Base-by-base conservation (phyloP, 2,888 invertebrate genomes). In the Metopia argyrocephala region DNA sequence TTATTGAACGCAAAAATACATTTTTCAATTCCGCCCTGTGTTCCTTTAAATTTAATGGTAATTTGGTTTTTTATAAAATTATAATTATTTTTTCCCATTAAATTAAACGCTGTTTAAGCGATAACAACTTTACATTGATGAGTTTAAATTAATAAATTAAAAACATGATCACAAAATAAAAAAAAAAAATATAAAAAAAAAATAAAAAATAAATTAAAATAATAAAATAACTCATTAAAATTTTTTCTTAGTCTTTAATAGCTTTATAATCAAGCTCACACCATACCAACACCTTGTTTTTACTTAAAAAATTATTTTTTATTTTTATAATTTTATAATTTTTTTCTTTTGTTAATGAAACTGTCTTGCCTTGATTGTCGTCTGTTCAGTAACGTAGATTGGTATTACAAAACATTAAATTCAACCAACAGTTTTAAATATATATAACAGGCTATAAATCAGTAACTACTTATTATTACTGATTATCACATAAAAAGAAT, bases 221-320 rank as follows among this genome's bases (percentile, higher is more conserved):
- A 6, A 3, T 9, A 76, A 76, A 70, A 79, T 66, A 79, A 79
- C 79, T 68, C 76, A 71, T 79, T 76, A 76, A 76, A 70, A 21
- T 28, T 73, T 66, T 65, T 56, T 28, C 59, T 68, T 62, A 81
- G 59, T 81, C 12, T 31, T 81, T 81, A 78, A 81, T 78, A 57
- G 81, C 74, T 81, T 81, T 78, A 81, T 81, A 81, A 81, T 81
- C 74, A 81, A 78, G 12, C 54, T 81, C 81, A 56, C 81, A 81
- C 81, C 78, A 81, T 74, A 78, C 78, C 78, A 70, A 81, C 81
- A 81, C 81, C 78, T 78, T 75, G 62, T 78, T 81, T 70, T 59
- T 31, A n/a, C 20, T 64, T 18, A 45, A 23, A n/a, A 20, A 9
- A n/a, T 7, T 15, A 1, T 18, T 7, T 15, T 38, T 2, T 0